These are phyloP conservation scores for Cordilura impudica DNA, from an alignment of 2,888 invertebrate genomes.

Conservation along the genomic window DNA sequence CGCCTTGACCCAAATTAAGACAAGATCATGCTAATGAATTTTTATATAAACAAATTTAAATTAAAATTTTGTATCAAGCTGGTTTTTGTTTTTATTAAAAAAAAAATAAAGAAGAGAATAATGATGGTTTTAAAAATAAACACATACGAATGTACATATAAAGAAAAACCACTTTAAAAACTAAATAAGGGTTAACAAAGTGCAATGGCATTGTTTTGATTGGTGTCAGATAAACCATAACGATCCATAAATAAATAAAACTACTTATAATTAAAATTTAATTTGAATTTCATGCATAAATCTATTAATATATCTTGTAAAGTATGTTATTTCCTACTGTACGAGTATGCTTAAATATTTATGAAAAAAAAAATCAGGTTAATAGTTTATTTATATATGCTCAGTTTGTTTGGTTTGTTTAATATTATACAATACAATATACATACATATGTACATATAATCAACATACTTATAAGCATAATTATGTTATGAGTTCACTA, in stretches of 20 bases:
- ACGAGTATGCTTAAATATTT: not conserved
- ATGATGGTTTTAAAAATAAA: conserved; percentile 20
- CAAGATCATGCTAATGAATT: conserved; percentile 59
- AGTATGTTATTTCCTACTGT: conserved; percentile 1
- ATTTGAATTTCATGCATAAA: not conserved
- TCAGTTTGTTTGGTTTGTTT: not conserved
- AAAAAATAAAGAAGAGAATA: not conserved
- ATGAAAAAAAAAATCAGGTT: conserved; percentile 37
- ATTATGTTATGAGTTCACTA: conserved; percentile 42
- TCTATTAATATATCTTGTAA: not conserved
- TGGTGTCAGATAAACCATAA: not conserved
- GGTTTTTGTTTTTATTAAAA: conserved; percentile 2
- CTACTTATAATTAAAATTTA: not conserved
- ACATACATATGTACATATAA: too few relatives aligned
- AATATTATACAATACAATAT: conserved; percentile 16
- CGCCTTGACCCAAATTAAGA: conserved; percentile 60
- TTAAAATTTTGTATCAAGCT: conserved; percentile 12
- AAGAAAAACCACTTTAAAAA: not conserved
- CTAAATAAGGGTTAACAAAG: conserved; percentile 29
- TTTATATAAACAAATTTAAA: conserved; percentile 11
- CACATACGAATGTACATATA: not conserved
- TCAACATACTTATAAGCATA: conserved; percentile 11
- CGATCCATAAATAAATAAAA: not conserved
- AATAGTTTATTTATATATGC: conserved; percentile 16
- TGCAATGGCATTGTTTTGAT: conserved; percentile 24